Base-by-base conservation (phyloP, 2,113 vertebrate species). In the Laticauda colubrina region DNA sequence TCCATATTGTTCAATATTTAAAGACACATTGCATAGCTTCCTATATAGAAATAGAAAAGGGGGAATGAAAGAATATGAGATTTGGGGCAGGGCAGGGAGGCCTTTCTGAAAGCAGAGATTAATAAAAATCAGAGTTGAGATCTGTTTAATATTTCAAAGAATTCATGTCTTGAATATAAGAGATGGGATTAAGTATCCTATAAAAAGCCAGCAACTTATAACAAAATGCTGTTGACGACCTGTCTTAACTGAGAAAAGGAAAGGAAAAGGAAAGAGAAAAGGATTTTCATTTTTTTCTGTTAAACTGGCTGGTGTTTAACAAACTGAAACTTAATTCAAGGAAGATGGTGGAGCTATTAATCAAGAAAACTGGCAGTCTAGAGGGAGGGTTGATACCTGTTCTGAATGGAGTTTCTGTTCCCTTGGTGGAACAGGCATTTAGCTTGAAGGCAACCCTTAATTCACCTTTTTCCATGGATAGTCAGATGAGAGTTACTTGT, bases 1-100 rank as follows among this genome's bases (percentile, higher is more conserved):
- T 98, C 97, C 97, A 98, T 98, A 98, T 98, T 97, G 97, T 97
- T 97, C 98, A 98, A 98, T 98, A 98, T 98, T 98, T 98, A 98
- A 98, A 98, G 98, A 97, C 96, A 96, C 97, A 97, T 97, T 94
- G 93, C 90, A 26, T 96, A 95, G 96, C 97, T 97, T 98, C 97
- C 98, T 97, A 97, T 97, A 97, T 96, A 97, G 94, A 96, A 56
- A 59, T 92, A 34, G 97, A 96, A 97, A 97, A 97, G 43, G 97
- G 97, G 96, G 96, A 29, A 7, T 43, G 34, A 81, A 39, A 43
- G 34, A 87, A 4, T 85, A 64, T 87, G 98, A 97, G 96, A 89
- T 45, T 34, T 23, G n/a, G 2, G 29, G 95, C 96, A 96, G 97
- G 97, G 97, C 98, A 97, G 95, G 23, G 10, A 88, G 97, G 96